phyloP scores from a whole-genome alignment of 1,140 invertebrate species.

The Globodera ellingtonae region DNA sequence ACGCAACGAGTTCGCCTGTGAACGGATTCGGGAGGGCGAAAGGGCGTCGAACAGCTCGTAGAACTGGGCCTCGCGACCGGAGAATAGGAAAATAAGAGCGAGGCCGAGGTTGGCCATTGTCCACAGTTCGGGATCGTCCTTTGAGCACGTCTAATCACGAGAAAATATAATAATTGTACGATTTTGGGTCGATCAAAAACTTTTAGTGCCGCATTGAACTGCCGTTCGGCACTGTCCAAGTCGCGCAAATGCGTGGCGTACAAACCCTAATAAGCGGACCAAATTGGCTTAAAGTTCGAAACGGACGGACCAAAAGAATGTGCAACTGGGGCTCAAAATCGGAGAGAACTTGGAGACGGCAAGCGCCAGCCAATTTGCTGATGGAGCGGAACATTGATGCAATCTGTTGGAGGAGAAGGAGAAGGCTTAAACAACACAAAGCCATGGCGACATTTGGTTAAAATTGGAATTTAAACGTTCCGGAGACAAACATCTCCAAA shows the following conservation, averaged over 20 bases:
- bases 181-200: not conserved
- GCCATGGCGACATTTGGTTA: too few relatives aligned
- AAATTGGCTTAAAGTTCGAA: slow-evolving; percentile 10
- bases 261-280: slow-evolving; percentile 40
- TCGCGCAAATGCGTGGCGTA: slow-evolving; percentile 40
- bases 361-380: not conserved
- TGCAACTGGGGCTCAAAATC: slow-evolving; percentile 49
- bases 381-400: slow-evolving; percentile 6
- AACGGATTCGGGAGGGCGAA: slow-evolving; percentile 29
- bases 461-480: slow-evolving; percentile 19
- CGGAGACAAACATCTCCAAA: not conserved
- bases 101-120: slow-evolving; percentile 37
- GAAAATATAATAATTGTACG: too few relatives aligned
- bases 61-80: slow-evolving; percentile 35
- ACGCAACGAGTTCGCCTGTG: slow-evolving; percentile 32
- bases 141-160: slow-evolving; percentile 22
- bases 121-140: slow-evolving; percentile 32
- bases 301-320: slow-evolving; percentile 36
- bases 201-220: slow-evolving; percentile 39
- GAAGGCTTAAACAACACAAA: not conserved
- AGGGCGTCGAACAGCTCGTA: slow-evolving; percentile 42
- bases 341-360: slow-evolving; percentile 14
- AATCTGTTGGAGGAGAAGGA: not conserved
- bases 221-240: slow-evolving; percentile 37
- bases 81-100: slow-evolving; percentile 37